Evolutionary conservation across 1,140 invertebrate species (phyloP), one percentile per base, ranked within the genome.

Genomic region (Leucophenga varia): DNA sequence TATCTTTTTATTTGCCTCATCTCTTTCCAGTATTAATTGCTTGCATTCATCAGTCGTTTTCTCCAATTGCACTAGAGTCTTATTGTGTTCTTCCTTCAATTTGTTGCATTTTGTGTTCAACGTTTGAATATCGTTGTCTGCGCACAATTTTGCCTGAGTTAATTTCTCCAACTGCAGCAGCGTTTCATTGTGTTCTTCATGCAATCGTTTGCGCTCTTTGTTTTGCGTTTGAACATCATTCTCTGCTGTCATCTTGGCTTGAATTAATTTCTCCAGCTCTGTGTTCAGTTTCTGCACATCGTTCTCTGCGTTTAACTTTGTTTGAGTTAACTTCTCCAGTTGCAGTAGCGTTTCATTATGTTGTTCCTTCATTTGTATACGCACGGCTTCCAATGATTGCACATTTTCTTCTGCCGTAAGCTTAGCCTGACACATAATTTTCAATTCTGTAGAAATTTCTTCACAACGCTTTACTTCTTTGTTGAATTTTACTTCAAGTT

Each of bases 1-100:
- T 42, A 8, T 35, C 19, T 3, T n/a, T n/a, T n/a, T n/a, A n/a
- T n/a, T n/a, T n/a, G n/a, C n/a, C n/a, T n/a, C n/a, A n/a, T n/a
- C n/a, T n/a, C n/a, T n/a, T n/a, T n/a, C n/a, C n/a, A n/a, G n/a
- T n/a, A n/a, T n/a, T n/a, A n/a, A n/a, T n/a, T n/a, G n/a, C n/a
- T n/a, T n/a, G n/a, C n/a, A 35, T 28, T 4, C 30, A 20, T 37
- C 44, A 42, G 16, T 54, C 48, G 22, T 54, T 47, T 18, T 32
- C n/a, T 10, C 47, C 22, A 35, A 45, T 34, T 3, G 47, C 20
- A 16, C 42, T 36, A 10, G 43, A 44, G 14, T 44, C 31, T 22
- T 13, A 35, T 35, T 35, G 16, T 35, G 16, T 35, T 35, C 32
- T 16, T 6, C 40, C 22, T n/a, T 25, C 30, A 6, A 51, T 30